Percentiles rank a stretch among this genome's conserved stretches.
phyloP scores from a whole-genome alignment of 2,797 vertebrate species.

The Pangasius mekongensis region DNA sequence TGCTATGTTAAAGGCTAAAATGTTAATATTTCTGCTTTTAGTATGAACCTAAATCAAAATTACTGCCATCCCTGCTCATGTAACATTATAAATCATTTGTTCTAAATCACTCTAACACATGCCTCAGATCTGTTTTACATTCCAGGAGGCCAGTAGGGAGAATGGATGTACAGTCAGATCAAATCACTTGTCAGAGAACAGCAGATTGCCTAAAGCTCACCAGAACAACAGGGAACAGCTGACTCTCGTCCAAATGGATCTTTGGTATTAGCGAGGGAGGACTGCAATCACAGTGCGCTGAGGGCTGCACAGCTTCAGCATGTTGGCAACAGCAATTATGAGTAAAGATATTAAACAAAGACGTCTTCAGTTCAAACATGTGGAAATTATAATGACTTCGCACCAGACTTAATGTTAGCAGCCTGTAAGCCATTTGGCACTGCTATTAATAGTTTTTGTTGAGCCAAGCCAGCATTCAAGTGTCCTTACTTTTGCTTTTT shows the following conservation, averaged over 20 bases:
- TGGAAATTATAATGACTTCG: conserved; percentile 24
- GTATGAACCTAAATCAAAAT: conserved; percentile 9
- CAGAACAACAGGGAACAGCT: conserved; percentile 37
- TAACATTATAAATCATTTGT: background rate
- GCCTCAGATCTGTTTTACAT: conserved; percentile 7
- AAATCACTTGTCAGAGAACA: conserved; percentile 2
- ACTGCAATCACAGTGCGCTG: background rate
- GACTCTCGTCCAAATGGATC: conserved; percentile 42
- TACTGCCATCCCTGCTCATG: background rate
- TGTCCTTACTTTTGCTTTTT: background rate
- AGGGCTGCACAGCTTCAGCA: conserved; percentile 14
- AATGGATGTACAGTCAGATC: conserved; percentile 28
- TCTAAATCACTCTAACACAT: background rate
- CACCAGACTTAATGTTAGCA: background rate
- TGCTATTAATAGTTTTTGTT: conserved; percentile 12
- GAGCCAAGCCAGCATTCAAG: conserved; percentile 8
- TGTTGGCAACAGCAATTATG: background rate
- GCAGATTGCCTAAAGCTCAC: background rate
- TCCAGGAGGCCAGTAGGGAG: conserved; percentile 11
- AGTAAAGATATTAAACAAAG: conserved; percentile 44
- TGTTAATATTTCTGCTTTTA: background rate
- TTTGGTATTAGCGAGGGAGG: conserved; percentile 33
- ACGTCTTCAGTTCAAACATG: conserved; percentile 32
- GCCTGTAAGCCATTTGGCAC: background rate
- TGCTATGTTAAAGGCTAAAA: background rate